A percentile compares a stretch with the other conserved stretches of the same genome.
These are phyloP conservation scores for Plutomurus gul DNA, from an alignment of 1,140 invertebrate genomes.

Conservation along the genomic window DNA sequence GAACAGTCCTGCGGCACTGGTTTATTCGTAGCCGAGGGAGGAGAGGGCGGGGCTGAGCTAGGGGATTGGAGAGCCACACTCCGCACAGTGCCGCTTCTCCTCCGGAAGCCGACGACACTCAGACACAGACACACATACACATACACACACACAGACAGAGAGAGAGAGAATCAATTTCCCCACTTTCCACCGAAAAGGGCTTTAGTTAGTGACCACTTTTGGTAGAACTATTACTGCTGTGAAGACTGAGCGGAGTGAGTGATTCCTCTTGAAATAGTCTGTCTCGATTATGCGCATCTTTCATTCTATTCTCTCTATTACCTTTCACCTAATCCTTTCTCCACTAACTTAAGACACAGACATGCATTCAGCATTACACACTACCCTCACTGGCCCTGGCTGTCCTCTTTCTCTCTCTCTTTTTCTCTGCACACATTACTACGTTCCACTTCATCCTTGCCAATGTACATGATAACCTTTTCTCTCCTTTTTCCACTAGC, in stretches of 20 bases:
- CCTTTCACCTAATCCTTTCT: conserved; percentile 34
- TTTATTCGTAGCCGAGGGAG: neutral
- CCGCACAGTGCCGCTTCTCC: conserved; percentile 37
- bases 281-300: conserved; percentile 45
- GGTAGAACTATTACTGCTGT: neutral
- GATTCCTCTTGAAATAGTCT: conserved; percentile 36
- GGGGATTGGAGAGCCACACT: conserved; percentile 22
- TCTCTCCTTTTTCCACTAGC: neutral
- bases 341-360: conserved; percentile 20
- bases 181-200: neutral
- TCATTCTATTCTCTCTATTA: conserved; percentile 41
- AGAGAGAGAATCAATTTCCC: conserved; percentile 49
- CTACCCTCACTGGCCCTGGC: neutral
- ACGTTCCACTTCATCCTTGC: neutral
- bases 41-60: conserved; percentile 31
- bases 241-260: conserved; percentile 5
- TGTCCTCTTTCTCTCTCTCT: neutral
- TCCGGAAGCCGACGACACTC: conserved; percentile 40
- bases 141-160: neutral
- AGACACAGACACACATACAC: neutral
- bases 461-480: neutral
- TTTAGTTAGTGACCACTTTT: conserved; percentile 27
- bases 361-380: neutral
- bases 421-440: neutral
- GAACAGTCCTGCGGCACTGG: neutral